phyloP scores from a whole-genome alignment of 2,113 vertebrate species.

The Heterotis niloticus region DNA sequence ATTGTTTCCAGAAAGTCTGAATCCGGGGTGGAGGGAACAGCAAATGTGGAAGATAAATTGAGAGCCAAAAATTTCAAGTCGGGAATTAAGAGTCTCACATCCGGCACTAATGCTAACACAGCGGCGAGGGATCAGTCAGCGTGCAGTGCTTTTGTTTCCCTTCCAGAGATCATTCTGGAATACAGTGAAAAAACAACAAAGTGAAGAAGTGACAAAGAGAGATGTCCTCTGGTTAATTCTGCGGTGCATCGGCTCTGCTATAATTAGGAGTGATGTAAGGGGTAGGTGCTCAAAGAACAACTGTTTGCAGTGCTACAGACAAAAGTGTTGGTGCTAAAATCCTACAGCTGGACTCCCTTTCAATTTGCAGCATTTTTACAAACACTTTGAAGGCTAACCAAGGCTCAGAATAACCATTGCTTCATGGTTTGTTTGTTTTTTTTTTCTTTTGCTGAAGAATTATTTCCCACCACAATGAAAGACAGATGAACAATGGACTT shows the following conservation, averaged over 20 bases:
- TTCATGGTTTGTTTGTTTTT: slow-evolving; percentile 29
- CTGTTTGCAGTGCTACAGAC: neutral
- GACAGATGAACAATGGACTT: slow-evolving; percentile 46
- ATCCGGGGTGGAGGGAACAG: neutral
- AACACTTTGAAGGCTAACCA: slow-evolving; percentile 20
- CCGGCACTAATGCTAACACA: neutral
- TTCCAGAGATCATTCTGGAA: neutral
- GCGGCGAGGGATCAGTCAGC: neutral
- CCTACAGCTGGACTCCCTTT: slow-evolving; percentile 11
- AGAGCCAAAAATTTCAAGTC: neutral
- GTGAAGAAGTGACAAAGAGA: slow-evolving; percentile 12
- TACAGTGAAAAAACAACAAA: neutral
- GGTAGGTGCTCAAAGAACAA: neutral
- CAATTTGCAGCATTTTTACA: slow-evolving; percentile 2
- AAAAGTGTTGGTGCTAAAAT: neutral
- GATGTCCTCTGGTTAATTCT: neutral
- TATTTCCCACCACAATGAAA: slow-evolving; percentile 44
- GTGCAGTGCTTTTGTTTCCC: neutral
- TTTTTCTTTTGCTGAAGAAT: slow-evolving; percentile 29
- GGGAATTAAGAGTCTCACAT: neutral
- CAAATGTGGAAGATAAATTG: slow-evolving; percentile 2
- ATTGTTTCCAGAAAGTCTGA: slow-evolving; percentile 3
- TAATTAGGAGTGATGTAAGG: neutral
- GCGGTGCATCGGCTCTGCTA: neutral
- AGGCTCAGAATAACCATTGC: neutral